Evolutionary conservation across 2,797 vertebrate genomes (phyloP), one percentile per base, ranked within the genome.

Genomic region (Hemibagrus guttatus): DNA sequence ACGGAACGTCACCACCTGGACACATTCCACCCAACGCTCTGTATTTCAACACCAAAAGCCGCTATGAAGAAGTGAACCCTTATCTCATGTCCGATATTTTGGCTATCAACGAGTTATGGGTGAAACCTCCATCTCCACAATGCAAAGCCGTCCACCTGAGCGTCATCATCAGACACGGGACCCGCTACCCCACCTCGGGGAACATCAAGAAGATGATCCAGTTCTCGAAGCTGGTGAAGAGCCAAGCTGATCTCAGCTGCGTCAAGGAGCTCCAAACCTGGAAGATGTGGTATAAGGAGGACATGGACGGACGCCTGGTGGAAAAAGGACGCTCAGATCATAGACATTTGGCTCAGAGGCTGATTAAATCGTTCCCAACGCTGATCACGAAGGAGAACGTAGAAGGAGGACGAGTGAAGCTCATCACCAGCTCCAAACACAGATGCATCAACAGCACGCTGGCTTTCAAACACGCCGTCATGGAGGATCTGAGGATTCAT

Each of bases 401-500:
- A 42, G 81, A 91, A 58, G 86, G 68, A 0, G 92, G 93, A 86
- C 84, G 85, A 75, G 87, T 96, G 64, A 89, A 86, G 17, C 96
- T 97, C 83, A 90, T 95, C 59, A 97, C 95, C 89, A 98, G 97
- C 92, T 97, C 97, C n/a, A 97, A 97, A 92, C 96, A 96, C 91
- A 94, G 97, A 31, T 98, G 97, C 91, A 90, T 97, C 46, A 96
- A 97, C 92, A 97, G 97, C 93, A 95, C 95, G 7, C 76, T 93
- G 71, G 93, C 97, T 85, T 98, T 98, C 86, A 93, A 94, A 89
- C 91, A 91, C 74, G 92, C 94, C 69, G 91, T 97, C 58, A 91
- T 90, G 26, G 87, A 92, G 68, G 91, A 89, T 84, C 95, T 95
- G 91, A 4, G 1, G 1, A 90, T 94, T 35, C 66, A 78, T 92